Conservation (phyloP, 2,888 invertebrate genomes). For the Epistrophella euchroma region DNA sequence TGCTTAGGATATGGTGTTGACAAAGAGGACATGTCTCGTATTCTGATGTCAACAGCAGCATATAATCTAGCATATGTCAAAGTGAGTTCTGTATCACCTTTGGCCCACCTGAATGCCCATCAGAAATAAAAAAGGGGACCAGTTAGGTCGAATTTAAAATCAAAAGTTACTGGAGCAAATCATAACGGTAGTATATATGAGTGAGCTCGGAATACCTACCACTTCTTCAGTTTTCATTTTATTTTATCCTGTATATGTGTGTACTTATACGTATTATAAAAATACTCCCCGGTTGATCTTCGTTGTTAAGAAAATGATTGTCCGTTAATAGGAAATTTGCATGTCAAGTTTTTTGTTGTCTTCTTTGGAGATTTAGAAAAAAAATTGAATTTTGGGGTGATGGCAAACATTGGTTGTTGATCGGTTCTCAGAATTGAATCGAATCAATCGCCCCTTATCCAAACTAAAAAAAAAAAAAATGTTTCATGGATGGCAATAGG, state of each 20-base stretch:
- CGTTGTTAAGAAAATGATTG: slow-evolving; percentile 70
- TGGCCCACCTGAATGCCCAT: slow-evolving; percentile 64
- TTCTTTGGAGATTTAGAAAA: slow-evolving; percentile 55
- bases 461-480: slow-evolving; percentile 40
- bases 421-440: slow-evolving; percentile 59
- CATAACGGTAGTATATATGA: slow-evolving; percentile 49
- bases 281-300: slow-evolving; percentile 43
- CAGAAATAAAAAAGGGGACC: slow-evolving; percentile 43
- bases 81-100: slow-evolving; percentile 54
- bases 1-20: slow-evolving; percentile 49
- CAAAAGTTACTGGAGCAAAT: slow-evolving; percentile 71
- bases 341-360: slow-evolving; percentile 62
- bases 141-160: slow-evolving; percentile 54
- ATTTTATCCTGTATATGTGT: not conserved
- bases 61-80: slow-evolving; percentile 47
- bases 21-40: slow-evolving; percentile 29
- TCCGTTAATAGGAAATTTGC: slow-evolving; percentile 75
- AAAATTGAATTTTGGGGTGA: slow-evolving; percentile 44
- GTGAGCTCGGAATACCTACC: slow-evolving; percentile 51
- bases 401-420: slow-evolving; percentile 45
- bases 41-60: slow-evolving; percentile 63
- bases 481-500: slow-evolving; percentile 55
- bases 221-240: slow-evolving; percentile 43
- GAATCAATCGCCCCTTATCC: slow-evolving; percentile 66
- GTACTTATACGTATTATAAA: not conserved